Conservation (phyloP, 2,888 invertebrate species). For the Antitype chi region DNA sequence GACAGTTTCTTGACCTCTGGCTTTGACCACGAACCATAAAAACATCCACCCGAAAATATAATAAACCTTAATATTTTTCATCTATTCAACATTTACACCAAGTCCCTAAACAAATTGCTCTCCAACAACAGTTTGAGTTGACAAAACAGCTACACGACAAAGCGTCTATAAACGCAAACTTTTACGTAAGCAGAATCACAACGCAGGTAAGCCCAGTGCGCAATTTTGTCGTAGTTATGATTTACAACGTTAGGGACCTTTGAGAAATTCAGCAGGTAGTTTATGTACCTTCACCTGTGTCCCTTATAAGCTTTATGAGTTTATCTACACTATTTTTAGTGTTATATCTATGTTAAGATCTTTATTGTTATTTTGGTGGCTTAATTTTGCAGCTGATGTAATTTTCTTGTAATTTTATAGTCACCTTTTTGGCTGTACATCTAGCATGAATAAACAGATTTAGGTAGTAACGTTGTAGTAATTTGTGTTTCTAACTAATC, state of each 20-base stretch:
- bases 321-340: conserved; percentile 47
- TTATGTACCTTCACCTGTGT: conserved; percentile 52
- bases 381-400: conserved; percentile 33
- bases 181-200: conserved; percentile 63
- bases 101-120: conserved; percentile 58
- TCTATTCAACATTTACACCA: conserved; percentile 15
- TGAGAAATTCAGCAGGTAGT: conserved; percentile 57
- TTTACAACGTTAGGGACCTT: conserved; percentile 59
- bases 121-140: conserved; percentile 56
- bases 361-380: conserved; percentile 32
- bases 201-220: conserved; percentile 53
- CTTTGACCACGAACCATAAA: not conserved
- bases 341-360: conserved; percentile 14
- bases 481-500: no score
- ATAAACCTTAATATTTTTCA: conserved; percentile 51
- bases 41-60: conserved; percentile 29
- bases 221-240: conserved; percentile 66
- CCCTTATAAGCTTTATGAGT: conserved; percentile 51
- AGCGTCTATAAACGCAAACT: conserved; percentile 63
- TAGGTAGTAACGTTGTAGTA: no score
- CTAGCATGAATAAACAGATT: no score
- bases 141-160: conserved; percentile 52
- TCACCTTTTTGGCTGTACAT: not conserved
- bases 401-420: not conserved
- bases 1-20: conserved; percentile 4